A percentile compares a stretch with the other conserved stretches of the same genome.
These are phyloP conservation scores for Volucella zonaria DNA, from an alignment of 2,888 invertebrate genomes.

Conservation along the genomic window DNA sequence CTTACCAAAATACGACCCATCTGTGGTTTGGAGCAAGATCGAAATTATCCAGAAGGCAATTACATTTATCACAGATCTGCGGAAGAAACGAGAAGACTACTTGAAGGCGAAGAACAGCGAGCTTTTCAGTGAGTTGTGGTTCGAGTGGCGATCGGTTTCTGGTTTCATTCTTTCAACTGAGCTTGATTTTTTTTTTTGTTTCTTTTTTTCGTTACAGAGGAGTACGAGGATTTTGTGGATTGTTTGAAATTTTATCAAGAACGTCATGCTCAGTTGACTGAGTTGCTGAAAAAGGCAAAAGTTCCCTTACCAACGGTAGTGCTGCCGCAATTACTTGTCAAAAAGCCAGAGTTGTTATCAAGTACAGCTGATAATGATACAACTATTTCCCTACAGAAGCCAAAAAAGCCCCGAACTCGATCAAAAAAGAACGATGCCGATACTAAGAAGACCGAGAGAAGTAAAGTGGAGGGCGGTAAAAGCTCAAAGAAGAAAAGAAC, in stretches of 20 bases:
- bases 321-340: slow-evolving; percentile 64
- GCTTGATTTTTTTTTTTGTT: background rate
- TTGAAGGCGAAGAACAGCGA: slow-evolving; percentile 74
- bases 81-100: slow-evolving; percentile 80
- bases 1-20: slow-evolving; percentile 81
- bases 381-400: slow-evolving; percentile 3
- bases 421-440: slow-evolving; percentile 19
- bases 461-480: background rate
- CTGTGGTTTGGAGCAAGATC: slow-evolving; percentile 81
- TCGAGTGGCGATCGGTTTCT: background rate
- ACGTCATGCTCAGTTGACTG: slow-evolving; percentile 74
- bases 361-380: slow-evolving; percentile 3
- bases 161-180: background rate
- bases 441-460: slow-evolving; percentile 17
- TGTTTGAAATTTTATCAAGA: slow-evolving; percentile 72
- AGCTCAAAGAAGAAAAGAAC: background rate
- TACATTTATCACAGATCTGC: slow-evolving; percentile 80
- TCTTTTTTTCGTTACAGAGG: slow-evolving; percentile 55
- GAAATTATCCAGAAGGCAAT: slow-evolving; percentile 82
- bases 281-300: slow-evolving; percentile 73
- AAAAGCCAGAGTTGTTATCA: slow-evolving; percentile 61
- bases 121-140: slow-evolving; percentile 72
- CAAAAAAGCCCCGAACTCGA: slow-evolving; percentile 35
- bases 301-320: slow-evolving; percentile 71
- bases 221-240: slow-evolving; percentile 71